These are phyloP conservation scores for Cremastobaeus sp. DNA, from an alignment of 2,888 invertebrate species.

Conservation along the genomic window DNA sequence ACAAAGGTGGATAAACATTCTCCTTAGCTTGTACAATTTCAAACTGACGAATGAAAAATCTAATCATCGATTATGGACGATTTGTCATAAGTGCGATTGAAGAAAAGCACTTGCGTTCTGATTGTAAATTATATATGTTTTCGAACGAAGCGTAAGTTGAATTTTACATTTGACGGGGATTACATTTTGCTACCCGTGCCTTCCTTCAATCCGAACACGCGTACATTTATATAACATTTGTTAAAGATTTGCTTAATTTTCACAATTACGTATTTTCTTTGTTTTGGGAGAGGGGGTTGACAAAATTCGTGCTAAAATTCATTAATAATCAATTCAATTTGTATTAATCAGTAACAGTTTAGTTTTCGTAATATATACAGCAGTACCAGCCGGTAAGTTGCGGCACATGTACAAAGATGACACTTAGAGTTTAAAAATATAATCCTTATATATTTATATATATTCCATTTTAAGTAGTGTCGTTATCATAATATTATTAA, in stretches of 20 bases:
- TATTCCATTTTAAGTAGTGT: slow-evolving; percentile 61
- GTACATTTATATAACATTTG: slow-evolving; percentile 30
- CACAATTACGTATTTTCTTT: slow-evolving; percentile 41
- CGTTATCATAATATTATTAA: slow-evolving; percentile 61
- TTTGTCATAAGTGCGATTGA: slow-evolving; percentile 23
- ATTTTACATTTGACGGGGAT: too few relatives aligned
- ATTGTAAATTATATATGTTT: too few relatives aligned
- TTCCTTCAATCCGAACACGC: slow-evolving; percentile 24
- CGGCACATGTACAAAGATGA: slow-evolving; percentile 76
- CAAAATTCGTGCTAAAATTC: slow-evolving; percentile 57
- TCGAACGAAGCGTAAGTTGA: too few relatives aligned
- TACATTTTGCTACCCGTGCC: slow-evolving; percentile 8
- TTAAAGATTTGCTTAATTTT: slow-evolving; percentile 41
- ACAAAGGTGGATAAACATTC: slow-evolving; percentile 16
- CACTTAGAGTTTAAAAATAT: slow-evolving; percentile 79
- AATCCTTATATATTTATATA: slow-evolving; percentile 68
- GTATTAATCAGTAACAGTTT: slow-evolving; percentile 71
- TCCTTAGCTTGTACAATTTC: slow-evolving; percentile 6
- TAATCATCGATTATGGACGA: slow-evolving; percentile 11
- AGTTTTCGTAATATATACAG: slow-evolving; percentile 74
- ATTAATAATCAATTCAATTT: slow-evolving; percentile 62
- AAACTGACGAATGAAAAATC: neutral
- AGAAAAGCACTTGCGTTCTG: slow-evolving; percentile 23
- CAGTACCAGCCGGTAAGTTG: slow-evolving; percentile 71
- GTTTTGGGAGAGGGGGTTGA: slow-evolving; percentile 49